These are phyloP conservation scores for Pseudococcus longispinus DNA, from an alignment of 2,888 invertebrate genomes.

Conservation along the genomic window DNA sequence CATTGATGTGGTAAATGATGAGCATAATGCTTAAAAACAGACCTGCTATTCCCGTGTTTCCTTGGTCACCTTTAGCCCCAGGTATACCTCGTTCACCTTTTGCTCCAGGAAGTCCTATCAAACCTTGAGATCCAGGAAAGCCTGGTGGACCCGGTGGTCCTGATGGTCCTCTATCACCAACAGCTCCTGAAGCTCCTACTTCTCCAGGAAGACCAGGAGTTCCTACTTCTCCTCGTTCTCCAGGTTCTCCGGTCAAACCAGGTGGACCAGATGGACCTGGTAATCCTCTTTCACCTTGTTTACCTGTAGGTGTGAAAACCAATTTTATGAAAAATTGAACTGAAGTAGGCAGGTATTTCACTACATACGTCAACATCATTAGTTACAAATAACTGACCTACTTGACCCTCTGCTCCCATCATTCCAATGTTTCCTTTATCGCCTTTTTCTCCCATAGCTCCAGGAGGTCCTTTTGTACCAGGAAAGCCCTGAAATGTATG, in stretches of 20 bases:
- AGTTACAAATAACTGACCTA: background rate
- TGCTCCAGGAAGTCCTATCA: conserved; percentile 79
- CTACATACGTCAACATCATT: no score
- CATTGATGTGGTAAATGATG: no score
- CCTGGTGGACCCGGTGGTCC: conserved; percentile 77
- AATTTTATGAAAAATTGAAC: no score
- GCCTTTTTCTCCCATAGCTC: background rate
- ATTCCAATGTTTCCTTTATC: conserved; percentile 25
- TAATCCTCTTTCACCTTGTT: conserved; percentile 64
- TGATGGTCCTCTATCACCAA: conserved; percentile 77
- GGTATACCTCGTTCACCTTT: conserved; percentile 78
- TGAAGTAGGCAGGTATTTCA: no score
- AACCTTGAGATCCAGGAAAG: conserved; percentile 74
- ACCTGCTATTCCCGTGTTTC: conserved; percentile 65
- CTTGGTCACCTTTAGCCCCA: conserved; percentile 81
- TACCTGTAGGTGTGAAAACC: background rate
- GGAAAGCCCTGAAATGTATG: conserved; percentile 68
- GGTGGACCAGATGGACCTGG: conserved; percentile 74
- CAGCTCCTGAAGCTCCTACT: conserved; percentile 74
- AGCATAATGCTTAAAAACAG: background rate
- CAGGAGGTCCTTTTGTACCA: conserved; percentile 65
- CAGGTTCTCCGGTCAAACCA: conserved; percentile 82
- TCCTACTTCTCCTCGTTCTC: conserved; percentile 80
- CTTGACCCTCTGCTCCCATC: background rate
- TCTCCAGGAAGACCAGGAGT: conserved; percentile 75